Conservation (phyloP, 1,140 invertebrate species). For the Conopomorpha cramerella region DNA sequence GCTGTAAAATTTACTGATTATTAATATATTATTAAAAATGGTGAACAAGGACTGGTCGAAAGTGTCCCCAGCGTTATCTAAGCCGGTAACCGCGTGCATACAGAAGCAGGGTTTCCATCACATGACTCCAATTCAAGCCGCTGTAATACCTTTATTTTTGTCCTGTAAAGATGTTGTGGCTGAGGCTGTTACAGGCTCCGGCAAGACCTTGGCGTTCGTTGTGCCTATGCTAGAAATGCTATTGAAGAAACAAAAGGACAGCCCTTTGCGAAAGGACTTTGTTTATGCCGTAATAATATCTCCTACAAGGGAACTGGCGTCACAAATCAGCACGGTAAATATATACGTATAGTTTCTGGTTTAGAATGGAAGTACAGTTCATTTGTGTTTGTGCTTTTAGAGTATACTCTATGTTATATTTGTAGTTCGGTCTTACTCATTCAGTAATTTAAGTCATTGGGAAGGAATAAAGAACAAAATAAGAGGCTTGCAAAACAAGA, state of each 20-base stretch:
- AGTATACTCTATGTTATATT: slow-evolving; percentile 5
- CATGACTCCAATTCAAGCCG: slow-evolving; percentile 68
- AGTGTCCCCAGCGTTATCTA: slow-evolving; percentile 25
- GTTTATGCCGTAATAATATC: slow-evolving; percentile 89
- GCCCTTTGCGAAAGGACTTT: slow-evolving; percentile 74
- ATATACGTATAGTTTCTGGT: too few relatives aligned
- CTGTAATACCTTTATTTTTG: slow-evolving; percentile 89
- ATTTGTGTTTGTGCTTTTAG: too few relatives aligned
- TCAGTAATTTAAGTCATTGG: too few relatives aligned
- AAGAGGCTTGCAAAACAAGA: too few relatives aligned
- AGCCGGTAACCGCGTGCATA: slow-evolving; percentile 32
- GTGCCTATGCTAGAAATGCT: slow-evolving; percentile 90
- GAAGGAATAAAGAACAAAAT: too few relatives aligned
- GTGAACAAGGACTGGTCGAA: slow-evolving; percentile 42
- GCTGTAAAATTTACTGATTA: not conserved
- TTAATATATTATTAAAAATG: slow-evolving; percentile 15
- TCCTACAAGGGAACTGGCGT: slow-evolving; percentile 90
- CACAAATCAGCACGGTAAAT: slow-evolving; percentile 83
- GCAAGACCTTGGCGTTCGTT: slow-evolving; percentile 94
- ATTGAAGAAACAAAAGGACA: slow-evolving; percentile 65
- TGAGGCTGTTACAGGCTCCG: slow-evolving; percentile 96
- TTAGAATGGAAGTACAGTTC: too few relatives aligned
- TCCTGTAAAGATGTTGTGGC: slow-evolving; percentile 94
- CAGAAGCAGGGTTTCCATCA: slow-evolving; percentile 33
- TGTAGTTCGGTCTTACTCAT: not conserved